Percentiles rank a stretch among this genome's conserved stretches.
Conservation (phyloP, 2,113 vertebrate species). For the Laterallus jamaicensis region DNA sequence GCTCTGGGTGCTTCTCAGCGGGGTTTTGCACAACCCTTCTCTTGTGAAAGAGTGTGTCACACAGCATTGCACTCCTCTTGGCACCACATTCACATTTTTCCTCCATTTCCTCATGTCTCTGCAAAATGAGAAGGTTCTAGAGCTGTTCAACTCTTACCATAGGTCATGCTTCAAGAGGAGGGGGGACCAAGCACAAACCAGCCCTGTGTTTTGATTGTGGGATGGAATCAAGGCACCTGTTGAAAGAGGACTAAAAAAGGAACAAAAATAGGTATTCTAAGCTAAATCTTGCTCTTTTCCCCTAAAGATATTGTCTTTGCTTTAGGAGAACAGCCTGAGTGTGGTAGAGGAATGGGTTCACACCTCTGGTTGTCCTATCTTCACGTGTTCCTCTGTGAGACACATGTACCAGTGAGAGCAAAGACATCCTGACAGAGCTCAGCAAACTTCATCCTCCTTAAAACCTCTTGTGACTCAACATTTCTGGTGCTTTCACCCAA, state of each 20-base stretch:
- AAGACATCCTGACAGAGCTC: accelerated
- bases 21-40: background rate
- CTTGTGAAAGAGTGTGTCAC: background rate
- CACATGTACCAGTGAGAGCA: accelerated
- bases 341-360: background rate
- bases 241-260: background rate
- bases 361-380: background rate
- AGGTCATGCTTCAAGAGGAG: background rate
- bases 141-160: background rate
- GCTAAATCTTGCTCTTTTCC: background rate
- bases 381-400: background rate
- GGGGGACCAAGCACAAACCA: no score
- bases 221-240: background rate
- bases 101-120: background rate
- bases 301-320: background rate
- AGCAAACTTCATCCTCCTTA: accelerated
- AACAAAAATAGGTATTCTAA: background rate
- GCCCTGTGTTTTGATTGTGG: background rate
- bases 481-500: background rate
- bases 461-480: accelerated
- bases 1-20: background rate
- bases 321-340: background rate
- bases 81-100: background rate
- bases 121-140: background rate
- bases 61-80: accelerated